Conservation (phyloP, 2,113 vertebrate species). For the Neodontobutis hainanensis region DNA sequence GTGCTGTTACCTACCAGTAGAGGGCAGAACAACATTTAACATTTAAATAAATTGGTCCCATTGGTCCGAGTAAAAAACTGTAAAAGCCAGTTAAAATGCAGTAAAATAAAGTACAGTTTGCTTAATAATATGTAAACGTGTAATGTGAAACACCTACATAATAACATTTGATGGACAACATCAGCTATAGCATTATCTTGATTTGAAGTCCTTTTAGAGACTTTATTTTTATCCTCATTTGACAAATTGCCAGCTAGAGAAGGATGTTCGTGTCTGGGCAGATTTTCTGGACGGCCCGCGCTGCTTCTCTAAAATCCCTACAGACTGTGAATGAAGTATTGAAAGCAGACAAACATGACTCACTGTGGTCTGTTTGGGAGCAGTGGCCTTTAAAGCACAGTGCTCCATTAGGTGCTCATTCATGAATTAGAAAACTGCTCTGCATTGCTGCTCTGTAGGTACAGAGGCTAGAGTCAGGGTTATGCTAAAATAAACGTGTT, state of each 20-base stretch:
- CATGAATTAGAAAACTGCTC: slow-evolving; percentile 36
- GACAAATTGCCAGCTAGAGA: neutral
- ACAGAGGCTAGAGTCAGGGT: neutral
- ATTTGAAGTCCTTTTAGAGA: neutral
- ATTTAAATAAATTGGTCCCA: neutral
- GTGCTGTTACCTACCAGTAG: slow-evolving; percentile 49
- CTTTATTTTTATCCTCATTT: neutral
- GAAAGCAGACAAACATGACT: slow-evolving; percentile 17
- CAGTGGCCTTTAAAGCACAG: slow-evolving; percentile 28
- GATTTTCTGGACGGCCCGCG: neutral
- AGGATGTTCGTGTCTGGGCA: neutral
- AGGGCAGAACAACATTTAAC: slow-evolving; percentile 40
- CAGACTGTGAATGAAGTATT: slow-evolving; percentile 9
- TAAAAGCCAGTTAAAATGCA: neutral
- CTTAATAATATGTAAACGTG: neutral
- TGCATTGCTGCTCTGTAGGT: neutral
- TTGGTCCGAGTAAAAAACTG: neutral
- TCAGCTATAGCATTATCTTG: neutral
- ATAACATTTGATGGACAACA: slow-evolving; percentile 13
- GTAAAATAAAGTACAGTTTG: neutral
- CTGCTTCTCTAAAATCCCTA: neutral
- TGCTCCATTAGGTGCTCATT: slow-evolving; percentile 28
- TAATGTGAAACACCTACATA: neutral
- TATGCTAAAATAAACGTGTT: neutral
- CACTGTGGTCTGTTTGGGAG: slow-evolving; percentile 27